Base-by-base conservation (phyloP, 1,140 invertebrate genomes). In the Drosophila sucinea region DNA sequence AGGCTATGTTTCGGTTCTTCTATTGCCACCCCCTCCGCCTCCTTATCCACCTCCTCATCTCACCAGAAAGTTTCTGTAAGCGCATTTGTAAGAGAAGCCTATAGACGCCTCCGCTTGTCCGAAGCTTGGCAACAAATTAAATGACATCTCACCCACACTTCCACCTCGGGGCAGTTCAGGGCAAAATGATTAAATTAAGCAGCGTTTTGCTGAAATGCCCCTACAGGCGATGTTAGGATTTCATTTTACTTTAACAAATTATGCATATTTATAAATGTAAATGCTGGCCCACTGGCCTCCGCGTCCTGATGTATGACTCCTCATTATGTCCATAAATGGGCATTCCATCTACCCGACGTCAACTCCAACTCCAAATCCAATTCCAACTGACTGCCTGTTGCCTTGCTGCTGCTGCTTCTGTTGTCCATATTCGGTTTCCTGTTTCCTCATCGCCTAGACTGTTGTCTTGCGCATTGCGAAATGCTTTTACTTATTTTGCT, bases 111-210 rank as follows among this genome's bases (percentile, higher is more conserved):
- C 3, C 35, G 3, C 23, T 33, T 47, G 35, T 33, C n/a, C 38
- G 8, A 51, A 7, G 32, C 56, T 23, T 58, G 60, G 60, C 40
- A 60, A 77, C 73, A 77, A 77, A 77, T 77, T 77, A 77, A 77
- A 81, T 77, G 38, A 60, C 73, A 71, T 79, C 67, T 60, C 60
- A 71, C 60, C 70, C 82, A 57, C 58, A 25, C 17, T 25, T 27
- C 23, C 8, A 25, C 44, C 44, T 51, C 8, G 6, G 44, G 44
- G 44, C 44, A 51, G 23, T 51, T 3, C n/a, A 65, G 66, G 71
- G 68, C 68, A 82, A 79, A 87, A 83, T 86, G 84, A 87, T 87
- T 87, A 87, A 87, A 87, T 83, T 83, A 86, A 85, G 62, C 61
- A 57, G 68, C 62, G 41, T 60, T 67, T 65, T 47, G 51, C 41